phyloP scores from a whole-genome alignment of 2,113 vertebrate genomes.

The Sturnira hondurensis region DNA sequence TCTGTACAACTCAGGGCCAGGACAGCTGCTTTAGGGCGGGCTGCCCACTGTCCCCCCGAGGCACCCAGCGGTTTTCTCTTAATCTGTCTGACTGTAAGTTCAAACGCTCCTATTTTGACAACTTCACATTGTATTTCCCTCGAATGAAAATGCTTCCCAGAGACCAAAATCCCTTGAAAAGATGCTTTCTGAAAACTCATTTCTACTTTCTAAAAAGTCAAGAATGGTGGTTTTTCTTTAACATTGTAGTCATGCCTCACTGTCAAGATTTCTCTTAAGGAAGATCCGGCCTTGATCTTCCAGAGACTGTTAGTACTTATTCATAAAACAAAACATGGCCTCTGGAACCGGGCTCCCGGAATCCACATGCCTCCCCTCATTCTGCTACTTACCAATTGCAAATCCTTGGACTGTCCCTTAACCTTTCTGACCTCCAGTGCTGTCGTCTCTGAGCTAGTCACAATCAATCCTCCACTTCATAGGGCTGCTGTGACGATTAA shows the following conservation, averaged over 20 bases:
- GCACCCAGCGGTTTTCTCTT: not conserved
- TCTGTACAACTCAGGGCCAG: not conserved
- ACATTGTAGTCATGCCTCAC: not conserved
- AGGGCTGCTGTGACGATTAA: not conserved
- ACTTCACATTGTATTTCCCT: not conserved
- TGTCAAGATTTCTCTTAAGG: not conserved
- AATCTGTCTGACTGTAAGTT: not conserved
- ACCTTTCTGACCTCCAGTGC: not conserved
- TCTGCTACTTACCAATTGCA: not conserved
- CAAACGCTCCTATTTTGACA: not conserved
- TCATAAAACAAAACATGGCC: not conserved
- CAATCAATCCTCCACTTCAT: not conserved
- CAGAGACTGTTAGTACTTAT: not conserved
- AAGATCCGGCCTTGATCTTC: not conserved
- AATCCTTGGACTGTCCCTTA: too few species aligned
- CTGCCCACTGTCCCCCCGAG: not conserved
- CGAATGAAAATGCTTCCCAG: not conserved
- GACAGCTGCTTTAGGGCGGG: too few species aligned
- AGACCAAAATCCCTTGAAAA: not conserved
- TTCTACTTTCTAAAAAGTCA: not conserved
- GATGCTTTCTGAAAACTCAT: not conserved
- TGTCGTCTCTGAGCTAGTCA: not conserved
- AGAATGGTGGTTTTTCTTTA: not conserved
- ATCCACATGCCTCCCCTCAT: not conserved
- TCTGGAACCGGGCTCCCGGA: fast-evolving